Evolutionary conservation across 2,888 invertebrate genomes (phyloP).

Genomic region (Callimorpha dominula): DNA sequence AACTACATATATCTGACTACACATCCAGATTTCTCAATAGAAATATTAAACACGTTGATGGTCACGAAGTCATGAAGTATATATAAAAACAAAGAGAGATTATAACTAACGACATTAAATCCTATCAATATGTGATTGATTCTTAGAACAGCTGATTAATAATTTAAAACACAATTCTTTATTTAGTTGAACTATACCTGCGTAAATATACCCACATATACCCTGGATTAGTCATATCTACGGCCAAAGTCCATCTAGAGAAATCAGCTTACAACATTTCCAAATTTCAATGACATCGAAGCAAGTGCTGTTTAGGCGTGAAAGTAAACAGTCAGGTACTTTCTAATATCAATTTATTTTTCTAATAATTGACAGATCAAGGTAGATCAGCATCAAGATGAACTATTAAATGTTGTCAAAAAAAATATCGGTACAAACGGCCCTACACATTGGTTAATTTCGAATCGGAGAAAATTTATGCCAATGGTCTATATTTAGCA

Average conservation of each 20-base stretch:
- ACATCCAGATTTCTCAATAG: conserved; percentile 49
- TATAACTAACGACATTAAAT: not conserved
- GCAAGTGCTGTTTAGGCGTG: not conserved
- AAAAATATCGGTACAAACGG: no score
- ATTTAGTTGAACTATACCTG: not conserved
- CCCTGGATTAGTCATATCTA: not conserved
- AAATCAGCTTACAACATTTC: not conserved
- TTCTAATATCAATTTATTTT: not conserved
- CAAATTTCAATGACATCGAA: no score
- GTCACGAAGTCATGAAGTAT: not conserved
- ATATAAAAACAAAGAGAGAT: not conserved
- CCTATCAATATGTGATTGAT: not conserved
- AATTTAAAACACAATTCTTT: not conserved
- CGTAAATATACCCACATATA: not conserved
- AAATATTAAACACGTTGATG: conserved; percentile 1
- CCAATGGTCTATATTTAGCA: no score
- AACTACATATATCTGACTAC: conserved; percentile 65
- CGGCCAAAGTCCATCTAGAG: not conserved
- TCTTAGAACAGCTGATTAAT: not conserved
- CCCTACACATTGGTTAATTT: no score
- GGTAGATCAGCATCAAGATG: not conserved
- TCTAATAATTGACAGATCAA: not conserved
- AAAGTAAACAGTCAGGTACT: not conserved
- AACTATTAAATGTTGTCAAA: no score
- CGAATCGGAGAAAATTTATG: no score